Base-by-base conservation (phyloP, 1,140 invertebrate genomes). In the Phthorimaea operculella region DNA sequence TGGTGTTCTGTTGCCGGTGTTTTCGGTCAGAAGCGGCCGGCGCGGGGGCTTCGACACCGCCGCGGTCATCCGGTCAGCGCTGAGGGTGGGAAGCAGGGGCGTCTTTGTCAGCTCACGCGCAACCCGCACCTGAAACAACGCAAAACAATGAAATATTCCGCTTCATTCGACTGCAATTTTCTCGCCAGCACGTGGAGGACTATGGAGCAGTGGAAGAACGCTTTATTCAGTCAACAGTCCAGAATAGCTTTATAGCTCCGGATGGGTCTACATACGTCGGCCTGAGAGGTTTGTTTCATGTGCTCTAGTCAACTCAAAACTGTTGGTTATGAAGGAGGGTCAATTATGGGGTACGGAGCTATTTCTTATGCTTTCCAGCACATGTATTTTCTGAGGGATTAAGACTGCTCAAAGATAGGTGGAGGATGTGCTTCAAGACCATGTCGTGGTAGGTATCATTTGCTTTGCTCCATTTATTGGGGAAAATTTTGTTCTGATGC, bases 341-440 rank as follows among this genome's bases (percentile, higher is more conserved):
- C 55, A 10, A 51, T 55, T 17, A 64, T 61, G 62, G 50, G 61
- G 52, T 61, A 55, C 49, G 55, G 53, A 28, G 56, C 49, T 45
- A 58, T 61, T 5, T 55, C 55, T 54, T 52, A 51, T 21, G 51
- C 52, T 58, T 33, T 49, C 55, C 15, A 58, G n/a, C n/a, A n/a
- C n/a, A n/a, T n/a, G n/a, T n/a, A n/a, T n/a, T n/a, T n/a, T n/a
- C n/a, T n/a, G 60, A 62, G 55, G 55, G n/a, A 52, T 52, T 50
- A 11, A 55, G 12, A 61, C 52, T n/a, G 53, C 55, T 55, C 33
- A 62, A 6, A 58, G 60, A 33, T 62, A 62, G 14, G 44, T 52
- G 28, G 34, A 18, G 8, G 49, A 58, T 33, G 53, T 58, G 33
- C 33, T 61, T n/a, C 18, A 61, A 57, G 36, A 54, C 10, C 52